These are phyloP conservation scores for Carpatolechia fugitivella DNA, from an alignment of 2,888 invertebrate species.

Conservation along the genomic window DNA sequence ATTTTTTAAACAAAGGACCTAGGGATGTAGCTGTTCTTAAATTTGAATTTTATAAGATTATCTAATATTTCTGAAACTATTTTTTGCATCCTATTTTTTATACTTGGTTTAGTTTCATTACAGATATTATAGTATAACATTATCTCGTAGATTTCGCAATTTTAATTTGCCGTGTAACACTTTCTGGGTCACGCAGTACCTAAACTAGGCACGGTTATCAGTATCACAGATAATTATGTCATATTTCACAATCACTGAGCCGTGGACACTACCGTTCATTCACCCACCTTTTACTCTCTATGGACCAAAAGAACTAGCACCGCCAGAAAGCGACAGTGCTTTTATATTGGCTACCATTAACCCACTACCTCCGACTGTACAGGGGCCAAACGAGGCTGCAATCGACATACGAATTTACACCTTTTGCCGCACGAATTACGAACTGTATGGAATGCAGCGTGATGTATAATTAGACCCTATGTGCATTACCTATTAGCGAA, in stretches of 20 bases:
- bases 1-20: background rate
- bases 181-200: conserved; percentile 27
- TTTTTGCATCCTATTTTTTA: too few relatives aligned
- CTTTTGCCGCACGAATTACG: conserved; percentile 37
- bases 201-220: conserved; percentile 25
- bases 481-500: conserved; percentile 35
- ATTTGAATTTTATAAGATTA: too few relatives aligned
- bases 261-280: conserved; percentile 51
- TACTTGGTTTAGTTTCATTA: too few relatives aligned
- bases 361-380: conserved; percentile 64
- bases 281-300: conserved; percentile 74
- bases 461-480: conserved; percentile 28
- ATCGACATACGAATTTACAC: conserved; percentile 43
- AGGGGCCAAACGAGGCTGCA: conserved; percentile 42
- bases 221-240: conserved; percentile 24
- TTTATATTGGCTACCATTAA: conserved; percentile 68
- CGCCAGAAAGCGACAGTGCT: conserved; percentile 70
- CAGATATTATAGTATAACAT: too few relatives aligned
- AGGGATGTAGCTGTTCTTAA: too few relatives aligned
- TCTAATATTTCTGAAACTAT: too few relatives aligned
- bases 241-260: conserved; percentile 41
- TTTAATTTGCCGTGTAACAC: background rate
- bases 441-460: conserved; percentile 23
- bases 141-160: background rate
- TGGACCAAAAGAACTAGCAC: conserved; percentile 67